phyloP scores from a whole-genome alignment of 2,888 invertebrate species.

The Agriotes lineatus region DNA sequence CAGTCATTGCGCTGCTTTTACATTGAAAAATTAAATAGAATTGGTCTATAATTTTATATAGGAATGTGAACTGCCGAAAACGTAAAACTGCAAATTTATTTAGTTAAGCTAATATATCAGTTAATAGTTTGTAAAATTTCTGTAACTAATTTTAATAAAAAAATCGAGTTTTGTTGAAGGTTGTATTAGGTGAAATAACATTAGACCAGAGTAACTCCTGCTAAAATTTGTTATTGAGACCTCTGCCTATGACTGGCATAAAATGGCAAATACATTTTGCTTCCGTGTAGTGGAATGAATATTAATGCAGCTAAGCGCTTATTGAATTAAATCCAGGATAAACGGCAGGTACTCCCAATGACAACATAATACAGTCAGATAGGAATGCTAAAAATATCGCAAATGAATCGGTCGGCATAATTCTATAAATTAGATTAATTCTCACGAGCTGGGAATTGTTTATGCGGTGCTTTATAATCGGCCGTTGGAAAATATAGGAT shows the following conservation, averaged over 20 bases:
- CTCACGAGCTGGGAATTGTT: slow-evolving; percentile 18
- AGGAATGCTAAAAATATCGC: slow-evolving; percentile 16
- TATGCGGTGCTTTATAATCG: not conserved
- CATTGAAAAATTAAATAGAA: no score
- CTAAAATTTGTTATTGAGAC: no score
- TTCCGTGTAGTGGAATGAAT: slow-evolving; percentile 11
- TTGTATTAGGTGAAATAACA: no score
- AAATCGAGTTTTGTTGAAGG: no score
- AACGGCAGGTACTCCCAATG: slow-evolving; percentile 6
- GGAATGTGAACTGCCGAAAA: no score
- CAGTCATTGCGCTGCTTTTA: no score
- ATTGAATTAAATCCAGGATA: not conserved
- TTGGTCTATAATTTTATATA: no score
- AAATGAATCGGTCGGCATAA: not conserved
- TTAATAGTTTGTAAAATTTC: no score
- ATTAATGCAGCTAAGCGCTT: slow-evolving; percentile 1
- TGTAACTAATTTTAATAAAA: no score
- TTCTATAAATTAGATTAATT: slow-evolving; percentile 8
- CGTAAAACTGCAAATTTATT: no score
- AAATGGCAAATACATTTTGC: not conserved
- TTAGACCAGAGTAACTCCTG: no score
- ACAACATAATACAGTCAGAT: slow-evolving; percentile 19
- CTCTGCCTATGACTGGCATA: not conserved
- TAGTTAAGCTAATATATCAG: no score
- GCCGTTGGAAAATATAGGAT: slow-evolving; percentile 22